Base-by-base conservation (phyloP, 2,113 vertebrate genomes). In the Indri indri region DNA sequence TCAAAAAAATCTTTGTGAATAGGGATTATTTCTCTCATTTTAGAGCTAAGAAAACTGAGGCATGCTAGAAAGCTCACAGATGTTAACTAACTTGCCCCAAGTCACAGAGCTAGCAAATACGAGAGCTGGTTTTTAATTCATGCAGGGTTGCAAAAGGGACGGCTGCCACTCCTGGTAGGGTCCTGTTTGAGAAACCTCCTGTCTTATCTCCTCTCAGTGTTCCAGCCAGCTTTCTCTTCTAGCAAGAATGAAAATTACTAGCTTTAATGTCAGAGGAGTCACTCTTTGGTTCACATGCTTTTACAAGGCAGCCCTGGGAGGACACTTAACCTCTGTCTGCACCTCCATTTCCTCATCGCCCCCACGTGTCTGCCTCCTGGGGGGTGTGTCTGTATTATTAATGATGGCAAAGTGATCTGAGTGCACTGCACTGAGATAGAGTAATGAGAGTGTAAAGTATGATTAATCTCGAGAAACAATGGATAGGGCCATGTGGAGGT, bases 281-380 rank as follows among this genome's bases (percentile, higher is more conserved):
- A 73, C 73, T 82, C 40, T 25, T 91, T 59, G 77, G 90, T 80
- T 96, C 80, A 50, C 73, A 74, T 0, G 12, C 47, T 74, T 84
- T 97, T 57, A 91, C 82, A 74, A 86, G 90, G 90, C 82, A 95
- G 54, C 87, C 82, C 85, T 93, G 77, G 95, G 92, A 94, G 50
- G 68, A 68, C 65, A 88, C 52, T 79, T 94, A 57, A 96, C 95
- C 88, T 97, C 81, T 92, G 65, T 81, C 66, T 82, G 71, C 50
- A 96, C 94, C 68, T 96, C 90, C 50, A 65, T 42, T 95, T 96
- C 87, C 92, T 95, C 61, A 42, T 76, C 0, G 1, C 70, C 66
- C 91, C 42, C 13, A 34, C 23, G 47, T 40, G 80, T 52, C 74
- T 95, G 68, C 93, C 94, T 96, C 80, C 77, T 11, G 71, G 95